Base-by-base conservation (phyloP, 2,888 invertebrate species). In the Ypsolopha scabrella region DNA sequence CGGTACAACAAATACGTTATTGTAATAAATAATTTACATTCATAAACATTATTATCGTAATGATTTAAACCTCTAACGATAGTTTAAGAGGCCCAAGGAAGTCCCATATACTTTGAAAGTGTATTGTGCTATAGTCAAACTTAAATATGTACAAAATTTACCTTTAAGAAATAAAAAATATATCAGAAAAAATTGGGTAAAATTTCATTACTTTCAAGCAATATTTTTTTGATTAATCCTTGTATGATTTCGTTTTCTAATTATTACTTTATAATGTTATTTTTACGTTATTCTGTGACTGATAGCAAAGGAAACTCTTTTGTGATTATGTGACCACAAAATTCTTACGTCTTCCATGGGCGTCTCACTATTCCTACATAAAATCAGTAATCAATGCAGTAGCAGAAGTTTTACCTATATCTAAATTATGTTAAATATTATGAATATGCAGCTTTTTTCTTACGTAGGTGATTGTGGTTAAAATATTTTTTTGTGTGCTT, bases 381-480 rank as follows among this genome's bases (percentile, higher is more conserved):
- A 68, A 67, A 69, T 71, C 68, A 71, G 67, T 70, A 62, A 62
- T 66, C 70, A 70, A 67, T 57, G 67, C 73, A 72, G 75, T 71
- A 76, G 74, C 75, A 68, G 54, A 62, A 63, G 64, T 67, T 64
- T 64, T 58, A 59, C 62, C 63, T 67, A 24, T 24, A 24, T 24
- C 24, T 24, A 24, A 24, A 24, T 65, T 68, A 72, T 59, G 65
- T 67, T 69, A 59, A 61, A 34, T 45, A n/a, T 46, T 9, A 41
- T 63, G 64, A 67, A 69, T 63, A 67, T 62, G 61, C 65, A 78
- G 75, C 71, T 62, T 67, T 51, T 51, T 52, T 44, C 75, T 72
- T 73, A 78, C 73, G 59, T 67, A 72, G 73, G 62, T 72, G 69
- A 71, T 68, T 24, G 70, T 68, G 69, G 74, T 72, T 74, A 70